Conservation (phyloP, 2,113 vertebrate genomes). For the Notothenia coriiceps region DNA sequence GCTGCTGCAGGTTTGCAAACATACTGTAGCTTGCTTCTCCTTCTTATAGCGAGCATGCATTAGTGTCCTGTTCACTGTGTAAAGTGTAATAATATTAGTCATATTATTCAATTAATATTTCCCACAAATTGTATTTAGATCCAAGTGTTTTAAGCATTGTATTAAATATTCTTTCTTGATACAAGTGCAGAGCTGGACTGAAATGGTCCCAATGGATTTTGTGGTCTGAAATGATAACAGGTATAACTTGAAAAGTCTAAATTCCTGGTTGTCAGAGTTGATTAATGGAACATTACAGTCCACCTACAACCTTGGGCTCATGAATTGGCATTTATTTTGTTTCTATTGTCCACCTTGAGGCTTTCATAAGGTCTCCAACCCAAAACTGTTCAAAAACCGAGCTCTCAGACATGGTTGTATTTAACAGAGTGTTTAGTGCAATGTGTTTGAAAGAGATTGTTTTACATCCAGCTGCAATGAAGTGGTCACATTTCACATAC, state of each 20-base stretch:
- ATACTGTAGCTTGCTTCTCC: too few relatives aligned
- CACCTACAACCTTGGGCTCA: background rate
- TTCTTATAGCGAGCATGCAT: background rate
- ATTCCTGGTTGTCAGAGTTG: background rate
- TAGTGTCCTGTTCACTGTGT: background rate
- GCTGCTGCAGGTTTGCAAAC: background rate
- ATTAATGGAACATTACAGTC: background rate
- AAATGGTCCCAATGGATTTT: background rate
- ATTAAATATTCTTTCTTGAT: background rate
- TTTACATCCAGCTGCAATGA: background rate
- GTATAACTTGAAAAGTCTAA: background rate
- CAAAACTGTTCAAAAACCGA: constrained; percentile 12
- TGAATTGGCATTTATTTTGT: background rate
- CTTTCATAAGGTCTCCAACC: background rate
- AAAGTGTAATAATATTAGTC: too few relatives aligned
- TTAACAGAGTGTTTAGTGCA: background rate
- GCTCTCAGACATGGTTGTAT: background rate
- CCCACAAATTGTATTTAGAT: too few relatives aligned
- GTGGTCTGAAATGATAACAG: background rate
- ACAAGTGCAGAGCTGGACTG: background rate
- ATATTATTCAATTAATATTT: too few relatives aligned
- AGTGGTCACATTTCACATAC: background rate
- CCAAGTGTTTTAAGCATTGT: background rate
- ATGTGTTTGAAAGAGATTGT: background rate
- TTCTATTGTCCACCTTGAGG: background rate